These are phyloP conservation scores for Campodea augens DNA, from an alignment of 1,140 invertebrate species.

Conservation along the genomic window DNA sequence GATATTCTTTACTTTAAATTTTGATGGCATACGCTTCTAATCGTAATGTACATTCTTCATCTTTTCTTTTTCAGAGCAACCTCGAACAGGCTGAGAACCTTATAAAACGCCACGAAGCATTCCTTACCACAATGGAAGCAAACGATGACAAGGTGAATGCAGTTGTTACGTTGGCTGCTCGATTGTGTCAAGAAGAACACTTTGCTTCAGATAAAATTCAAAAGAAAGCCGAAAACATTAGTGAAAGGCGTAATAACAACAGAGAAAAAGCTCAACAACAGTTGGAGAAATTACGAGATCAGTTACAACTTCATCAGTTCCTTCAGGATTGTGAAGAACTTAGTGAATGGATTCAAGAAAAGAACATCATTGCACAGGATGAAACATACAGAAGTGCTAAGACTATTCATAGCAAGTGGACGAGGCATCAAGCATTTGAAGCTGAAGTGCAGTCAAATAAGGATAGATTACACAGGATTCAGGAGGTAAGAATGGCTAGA, in stretches of 20 bases:
- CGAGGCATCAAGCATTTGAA: slow-evolving; percentile 96
- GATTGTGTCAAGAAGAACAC: slow-evolving; percentile 73
- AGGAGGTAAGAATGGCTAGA: slow-evolving; percentile 31
- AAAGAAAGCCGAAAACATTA: slow-evolving; percentile 88
- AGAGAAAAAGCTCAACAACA: slow-evolving; percentile 72
- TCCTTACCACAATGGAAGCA: slow-evolving; percentile 98
- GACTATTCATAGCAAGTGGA: slow-evolving; percentile 98
- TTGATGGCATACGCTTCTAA: too few relatives aligned
- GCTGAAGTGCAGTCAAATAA: slow-evolving; percentile 98
- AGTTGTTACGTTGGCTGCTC: slow-evolving; percentile 78
- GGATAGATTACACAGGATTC: slow-evolving; percentile 74
- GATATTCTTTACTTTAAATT: too few relatives aligned
- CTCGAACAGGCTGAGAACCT: slow-evolving; percentile 94
- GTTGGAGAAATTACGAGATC: slow-evolving; percentile 86
- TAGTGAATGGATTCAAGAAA: slow-evolving; percentile 93
- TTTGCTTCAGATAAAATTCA: slow-evolving; percentile 76
- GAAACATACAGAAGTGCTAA: slow-evolving; percentile 96
- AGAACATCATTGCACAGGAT: slow-evolving; percentile 95
- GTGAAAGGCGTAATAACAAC: slow-evolving; percentile 73
- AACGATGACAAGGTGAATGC: slow-evolving; percentile 98
- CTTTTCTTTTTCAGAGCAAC: slow-evolving; percentile 38
- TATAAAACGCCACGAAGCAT: slow-evolving; percentile 94
- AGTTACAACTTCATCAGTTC: slow-evolving; percentile 88
- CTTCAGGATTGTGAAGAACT: slow-evolving; percentile 90
- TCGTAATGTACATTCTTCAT: too few relatives aligned